Conservation (phyloP, 1,140 invertebrate genomes). For the Mamestra configurata region DNA sequence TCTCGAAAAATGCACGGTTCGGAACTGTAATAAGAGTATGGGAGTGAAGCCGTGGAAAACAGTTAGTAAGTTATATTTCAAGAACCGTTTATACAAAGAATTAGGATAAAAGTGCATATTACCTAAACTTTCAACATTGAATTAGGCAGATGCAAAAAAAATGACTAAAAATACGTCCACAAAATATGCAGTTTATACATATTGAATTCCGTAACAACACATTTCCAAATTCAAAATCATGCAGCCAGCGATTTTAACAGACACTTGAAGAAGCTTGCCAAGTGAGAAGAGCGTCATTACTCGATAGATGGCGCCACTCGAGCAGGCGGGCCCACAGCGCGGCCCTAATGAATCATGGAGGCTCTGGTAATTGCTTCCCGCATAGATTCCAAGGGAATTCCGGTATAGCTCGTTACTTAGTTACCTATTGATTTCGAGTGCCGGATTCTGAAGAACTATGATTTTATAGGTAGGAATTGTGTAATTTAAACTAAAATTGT, state of each 20-base stretch:
- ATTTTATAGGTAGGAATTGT: neutral
- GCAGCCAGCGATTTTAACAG: constrained; percentile 5
- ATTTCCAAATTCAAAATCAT: constrained; percentile 1
- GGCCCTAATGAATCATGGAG: constrained; percentile 18
- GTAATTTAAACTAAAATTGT: no score
- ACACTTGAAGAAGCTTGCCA: constrained; percentile 8
- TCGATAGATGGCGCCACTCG: constrained; percentile 3
- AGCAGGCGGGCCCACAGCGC: neutral
- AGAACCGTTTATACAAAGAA: no score
- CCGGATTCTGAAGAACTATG: neutral
- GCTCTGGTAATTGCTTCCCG: constrained; percentile 10
- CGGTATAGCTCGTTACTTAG: neutral
- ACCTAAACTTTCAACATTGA: no score
- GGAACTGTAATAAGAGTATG: no score
- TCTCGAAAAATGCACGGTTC: no score
- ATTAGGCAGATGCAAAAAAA: no score
- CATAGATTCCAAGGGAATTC: neutral
- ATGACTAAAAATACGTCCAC: no score
- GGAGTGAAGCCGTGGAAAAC: no score
- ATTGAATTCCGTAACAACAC: neutral
- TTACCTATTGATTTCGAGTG: neutral
- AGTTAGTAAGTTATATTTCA: no score
- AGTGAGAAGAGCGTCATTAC: constrained; percentile 18
- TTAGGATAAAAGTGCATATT: no score
- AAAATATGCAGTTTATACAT: no score